Evolutionary conservation across 2,888 invertebrate species (phyloP), one percentile per base, ranked within the genome.

Genomic region (Leptinotarsa juncta): DNA sequence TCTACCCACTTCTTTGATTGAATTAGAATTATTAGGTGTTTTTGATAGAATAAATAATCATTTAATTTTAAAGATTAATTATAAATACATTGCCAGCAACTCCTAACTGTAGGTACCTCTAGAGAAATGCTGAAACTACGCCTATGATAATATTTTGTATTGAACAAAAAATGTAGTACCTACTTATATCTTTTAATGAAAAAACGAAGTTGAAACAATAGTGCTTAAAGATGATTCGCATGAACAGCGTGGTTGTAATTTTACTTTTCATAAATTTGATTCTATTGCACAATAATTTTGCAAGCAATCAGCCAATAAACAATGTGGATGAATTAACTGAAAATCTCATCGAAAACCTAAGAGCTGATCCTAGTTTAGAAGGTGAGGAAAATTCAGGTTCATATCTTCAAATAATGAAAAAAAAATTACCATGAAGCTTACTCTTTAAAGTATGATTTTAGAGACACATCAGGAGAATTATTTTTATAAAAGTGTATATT

Each of bases 321-420:
- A 69, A 79, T 32, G 65, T 79, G 49, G 78, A 78, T 23, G 78
- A 77, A 55, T 76, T 84, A 62, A 82, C 81, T 32, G 70, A 78
- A 55, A 80, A 80, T 77, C 80, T 84, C 66, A 82, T 82, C 42
- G 80, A 82, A 65, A 82, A 82, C 79, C 77, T 84, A 65, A 76
- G 80, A 74, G 81, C 71, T n/a, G 79, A 82, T 78, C 83, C 84
- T 10, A 68, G 66, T 65, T 70, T 83, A 65, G 15, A 72, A 72
- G 80, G 83, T 84, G 78, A 78, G 73, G 65, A 75, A 23, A 57
- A 42, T 42, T 42, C 42, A 42, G 7, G 12, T 42, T 42, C 42
- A 42, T 7, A 42, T 42, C 42, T 42, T 42, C 12, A 10, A 42
- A 42, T 42, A 3, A 42, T 42, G 5, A 42, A 42, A 42, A 42